Percentiles rank a stretch among this genome's conserved stretches.
phyloP scores from a whole-genome alignment of 2,113 vertebrate genomes.

The Brachyistius frenatus region DNA sequence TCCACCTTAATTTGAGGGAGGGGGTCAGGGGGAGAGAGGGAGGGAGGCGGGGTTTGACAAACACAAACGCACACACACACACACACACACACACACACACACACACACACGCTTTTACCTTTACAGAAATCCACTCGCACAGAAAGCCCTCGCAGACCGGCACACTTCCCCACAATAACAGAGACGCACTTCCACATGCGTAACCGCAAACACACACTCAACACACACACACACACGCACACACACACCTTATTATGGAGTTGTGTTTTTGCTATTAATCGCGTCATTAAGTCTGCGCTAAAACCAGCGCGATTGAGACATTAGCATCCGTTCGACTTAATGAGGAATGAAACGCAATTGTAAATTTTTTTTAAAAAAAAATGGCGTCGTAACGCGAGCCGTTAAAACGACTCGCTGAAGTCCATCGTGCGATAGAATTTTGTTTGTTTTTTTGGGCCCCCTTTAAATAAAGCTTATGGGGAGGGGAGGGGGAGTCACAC shows the following conservation, averaged over 20 bases:
- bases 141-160: background rate
- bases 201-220: slow-evolving; percentile 27
- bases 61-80: slow-evolving; percentile 14
- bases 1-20: slow-evolving; percentile 75
- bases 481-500: background rate
- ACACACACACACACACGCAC: slow-evolving; percentile 4
- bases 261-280: slow-evolving; percentile 57
- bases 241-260: slow-evolving; percentile 44
- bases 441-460: background rate
- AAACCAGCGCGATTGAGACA: slow-evolving; percentile 60
- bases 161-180: slow-evolving; percentile 18
- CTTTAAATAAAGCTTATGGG: slow-evolving; percentile 25
- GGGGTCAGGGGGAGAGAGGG: no score
- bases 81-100: slow-evolving; percentile 17
- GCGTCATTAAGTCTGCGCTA: slow-evolving; percentile 58
- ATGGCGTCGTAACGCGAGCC: slow-evolving; percentile 10
- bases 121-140: no score
- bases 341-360: slow-evolving; percentile 47
- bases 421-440: background rate
- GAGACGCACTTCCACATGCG: slow-evolving; percentile 34
- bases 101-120: background rate
- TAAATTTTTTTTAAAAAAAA: slow-evolving; percentile 4
- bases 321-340: slow-evolving; percentile 45
- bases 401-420: slow-evolving; percentile 15
- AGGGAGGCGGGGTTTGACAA: background rate